Evolutionary conservation across 2,113 vertebrate genomes (phyloP).

Genomic region (Psephotus haematonotus): DNA sequence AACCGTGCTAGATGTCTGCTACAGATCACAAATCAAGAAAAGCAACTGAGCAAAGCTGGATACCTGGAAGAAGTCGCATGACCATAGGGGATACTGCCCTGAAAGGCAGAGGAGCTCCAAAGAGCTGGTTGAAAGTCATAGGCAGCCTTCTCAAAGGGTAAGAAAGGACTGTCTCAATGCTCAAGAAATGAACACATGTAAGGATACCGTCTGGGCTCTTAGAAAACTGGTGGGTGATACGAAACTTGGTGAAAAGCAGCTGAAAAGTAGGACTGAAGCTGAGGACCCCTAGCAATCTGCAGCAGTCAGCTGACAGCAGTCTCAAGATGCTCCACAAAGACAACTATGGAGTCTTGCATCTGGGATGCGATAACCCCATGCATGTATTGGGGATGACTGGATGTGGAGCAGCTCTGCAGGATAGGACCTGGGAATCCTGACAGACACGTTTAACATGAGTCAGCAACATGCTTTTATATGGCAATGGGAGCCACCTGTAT

Average conservation of each 20-base stretch:
- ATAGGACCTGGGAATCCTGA: neutral
- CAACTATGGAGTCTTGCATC: neutral
- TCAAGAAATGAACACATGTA: neutral
- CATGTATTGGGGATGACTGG: neutral
- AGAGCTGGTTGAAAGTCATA: neutral
- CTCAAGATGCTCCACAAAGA: neutral
- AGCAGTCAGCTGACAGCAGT: neutral
- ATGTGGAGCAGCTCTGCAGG: neutral
- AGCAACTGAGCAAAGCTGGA: neutral
- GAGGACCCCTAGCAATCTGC: neutral
- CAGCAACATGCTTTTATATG: neutral
- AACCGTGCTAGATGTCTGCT: neutral
- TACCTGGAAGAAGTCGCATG: neutral
- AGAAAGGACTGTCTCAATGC: neutral
- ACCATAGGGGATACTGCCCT: neutral
- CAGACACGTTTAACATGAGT: neutral
- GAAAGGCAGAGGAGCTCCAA: neutral
- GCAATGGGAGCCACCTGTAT: neutral
- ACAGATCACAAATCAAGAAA: neutral
- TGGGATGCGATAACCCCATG: neutral
- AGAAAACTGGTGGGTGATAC: rapidly evolving
- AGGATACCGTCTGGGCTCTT: neutral
- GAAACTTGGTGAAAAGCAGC: neutral
- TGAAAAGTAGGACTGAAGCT: neutral
- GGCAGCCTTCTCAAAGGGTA: neutral